Evolutionary conservation across 2,888 invertebrate genomes (phyloP), one percentile per base, ranked within the genome.

Genomic region (Parasteatoda lunata): DNA sequence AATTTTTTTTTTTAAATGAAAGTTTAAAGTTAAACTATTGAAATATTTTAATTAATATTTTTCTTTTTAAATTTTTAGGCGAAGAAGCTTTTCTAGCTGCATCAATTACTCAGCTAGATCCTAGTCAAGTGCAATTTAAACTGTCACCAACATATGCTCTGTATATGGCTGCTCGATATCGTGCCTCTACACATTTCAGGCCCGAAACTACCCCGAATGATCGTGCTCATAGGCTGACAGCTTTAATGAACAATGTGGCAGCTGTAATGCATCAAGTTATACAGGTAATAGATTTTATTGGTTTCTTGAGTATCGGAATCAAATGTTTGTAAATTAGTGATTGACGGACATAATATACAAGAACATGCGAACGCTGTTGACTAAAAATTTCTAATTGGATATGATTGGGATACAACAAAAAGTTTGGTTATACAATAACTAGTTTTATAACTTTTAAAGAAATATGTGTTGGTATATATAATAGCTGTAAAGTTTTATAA

Each of bases 131-230:
- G 9, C 96, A 97, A 90, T 99, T 99, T 93, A 97, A 98, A 91
- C 94, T 99, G 89, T 97, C 99, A 0, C 99, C 99, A 0, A 98
- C 98, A 49, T 99, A 99, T 93, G 96, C 98, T 3, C 94, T 99
- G 48, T 99, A 99, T 92, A 94, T 99, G 91, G 97, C 97, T 90
- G 96, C 97, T 88, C 94, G 97, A 30, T 98, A 98, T 91, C 95
- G 98, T 80, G 97, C 98, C 69, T 97, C 97, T 49, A 97, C 97
- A 0, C 97, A 97, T 92, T 98, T 97, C 93, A 94, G 97, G 91
- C 97, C 97, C 47, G 97, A 98, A 91, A 93, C 98, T 80, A 96
- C 96, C 89, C 97, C 98, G 48, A 96, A 96, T 70, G 97, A 98
- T 92, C 94, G 98, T 84, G 97, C 97, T 3, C 97, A 97, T 91